Evolutionary conservation across 2,113 vertebrate genomes (phyloP).

Genomic region (Peromyscus leucopus): DNA sequence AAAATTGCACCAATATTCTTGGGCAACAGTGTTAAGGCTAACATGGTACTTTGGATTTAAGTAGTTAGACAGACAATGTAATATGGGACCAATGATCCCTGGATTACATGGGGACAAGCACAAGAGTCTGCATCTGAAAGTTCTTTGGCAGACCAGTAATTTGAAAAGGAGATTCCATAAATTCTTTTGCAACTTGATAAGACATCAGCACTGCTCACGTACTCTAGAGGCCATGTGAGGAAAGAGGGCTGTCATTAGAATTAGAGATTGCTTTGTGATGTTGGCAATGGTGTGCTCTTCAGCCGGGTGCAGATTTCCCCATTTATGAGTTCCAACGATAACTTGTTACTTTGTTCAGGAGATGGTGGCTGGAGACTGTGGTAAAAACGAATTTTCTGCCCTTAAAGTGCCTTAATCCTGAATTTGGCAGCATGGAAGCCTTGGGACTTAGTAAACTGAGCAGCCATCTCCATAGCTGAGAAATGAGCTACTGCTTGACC

Average conservation of each 20-base stretch:
- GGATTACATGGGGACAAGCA: slow-evolving; percentile 38
- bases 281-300: slow-evolving; percentile 54
- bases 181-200: slow-evolving; percentile 71
- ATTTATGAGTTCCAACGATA: slow-evolving; percentile 72
- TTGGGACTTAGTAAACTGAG: slow-evolving; percentile 60
- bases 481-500: slow-evolving; percentile 77
- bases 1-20: slow-evolving; percentile 33
- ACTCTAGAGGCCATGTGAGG: slow-evolving; percentile 66
- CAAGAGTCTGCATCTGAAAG: slow-evolving; percentile 45
- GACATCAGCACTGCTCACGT: slow-evolving; percentile 58
- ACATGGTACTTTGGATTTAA: slow-evolving; percentile 37
- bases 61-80: slow-evolving; percentile 36
- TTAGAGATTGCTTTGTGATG: slow-evolving; percentile 66
- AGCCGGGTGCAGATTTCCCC: slow-evolving; percentile 48
- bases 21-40: slow-evolving; percentile 43
- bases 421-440: slow-evolving; percentile 34
- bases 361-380: slow-evolving; percentile 53
- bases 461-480: slow-evolving; percentile 64
- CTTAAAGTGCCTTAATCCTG: slow-evolving; percentile 64
- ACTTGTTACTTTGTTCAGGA: slow-evolving; percentile 52
- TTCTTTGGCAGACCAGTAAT: slow-evolving; percentile 65
- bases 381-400: slow-evolving; percentile 55
- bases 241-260: slow-evolving; percentile 73
- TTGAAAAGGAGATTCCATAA: slow-evolving; percentile 63
- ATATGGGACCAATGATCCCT: slow-evolving; percentile 45